Evolutionary conservation across 2,888 invertebrate genomes (phyloP), one percentile per base, ranked within the genome.

Genomic region (Caprella mutica): DNA sequence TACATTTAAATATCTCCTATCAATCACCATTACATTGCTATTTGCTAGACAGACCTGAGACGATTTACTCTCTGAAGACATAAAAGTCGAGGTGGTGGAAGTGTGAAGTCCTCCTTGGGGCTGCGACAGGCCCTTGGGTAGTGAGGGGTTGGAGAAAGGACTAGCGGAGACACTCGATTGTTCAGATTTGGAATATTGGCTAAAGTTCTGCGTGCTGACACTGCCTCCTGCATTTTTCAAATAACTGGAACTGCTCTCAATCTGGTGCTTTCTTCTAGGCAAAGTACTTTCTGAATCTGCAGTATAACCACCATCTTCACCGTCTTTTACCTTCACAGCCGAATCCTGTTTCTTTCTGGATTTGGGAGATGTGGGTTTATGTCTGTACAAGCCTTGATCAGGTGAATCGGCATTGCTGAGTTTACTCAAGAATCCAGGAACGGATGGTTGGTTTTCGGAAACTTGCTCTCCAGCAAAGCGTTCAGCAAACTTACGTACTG

Each of bases 61-160:
- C 55, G 63, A 59, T 63, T 63, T 63, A 63, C 59, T 63, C 55
- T 63, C 63, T 24, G 63, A 59, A 40, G 63, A 63, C 52, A 57
- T 57, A 58, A 57, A 63, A 57, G 57, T 52, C 57, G 55, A 59
- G 53, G 55, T 52, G 52, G 24, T 55, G 56, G 46, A 57, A 55
- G 46, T 57, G 55, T 40, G 57, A 55, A 12, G 44, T 56, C 57
- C 59, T 46, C 55, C 57, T 24, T 48, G 63, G 42, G 57, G 61
- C 55, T 30, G 57, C 46, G 46, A 55, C 27, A 27, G 55, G 55
- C n/a, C 58, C 44, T 39, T 43, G 21, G 19, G 57, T 51, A 26
- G 58, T 55, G 43, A 55, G 52, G 35, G 57, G 17, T 46, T 43
- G 48, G 50, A n/a, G n/a, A n/a, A n/a, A n/a, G n/a, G n/a, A n/a